Evolutionary conservation across 1,140 invertebrate species (phyloP).

Genomic region (Tetramorium alpestre): DNA sequence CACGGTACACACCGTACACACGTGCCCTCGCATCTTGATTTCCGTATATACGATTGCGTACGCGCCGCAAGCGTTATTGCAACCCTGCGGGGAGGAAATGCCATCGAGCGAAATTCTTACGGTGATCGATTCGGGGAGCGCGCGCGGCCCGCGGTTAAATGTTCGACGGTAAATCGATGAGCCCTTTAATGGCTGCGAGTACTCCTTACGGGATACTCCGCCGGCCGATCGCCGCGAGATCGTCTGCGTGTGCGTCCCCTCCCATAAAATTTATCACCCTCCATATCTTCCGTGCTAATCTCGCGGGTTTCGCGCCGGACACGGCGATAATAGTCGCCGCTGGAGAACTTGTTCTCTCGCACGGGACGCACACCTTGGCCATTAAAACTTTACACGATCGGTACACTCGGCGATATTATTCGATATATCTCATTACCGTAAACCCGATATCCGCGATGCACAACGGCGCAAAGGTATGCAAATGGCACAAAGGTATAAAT

Average conservation of each 20-base stretch:
- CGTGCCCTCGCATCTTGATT: constrained; percentile 47
- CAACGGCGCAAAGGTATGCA: neutral
- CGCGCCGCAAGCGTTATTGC: constrained; percentile 39
- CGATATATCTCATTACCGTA: constrained; percentile 5
- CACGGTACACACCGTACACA: constrained; percentile 2
- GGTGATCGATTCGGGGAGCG: neutral
- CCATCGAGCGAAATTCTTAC: constrained; percentile 30
- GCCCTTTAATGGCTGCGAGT: constrained; percentile 6
- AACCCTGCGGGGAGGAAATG: neutral
- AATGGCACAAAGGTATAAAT: neutral
- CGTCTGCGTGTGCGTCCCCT: neutral
- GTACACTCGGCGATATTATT: neutral
- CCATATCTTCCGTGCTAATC: neutral
- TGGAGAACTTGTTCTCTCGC: neutral
- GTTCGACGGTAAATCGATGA: neutral
- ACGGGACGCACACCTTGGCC: neutral
- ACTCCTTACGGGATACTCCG: neutral
- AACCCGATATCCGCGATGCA: neutral
- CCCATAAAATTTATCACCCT: neutral
- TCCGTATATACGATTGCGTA: constrained; percentile 13
- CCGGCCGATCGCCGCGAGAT: neutral
- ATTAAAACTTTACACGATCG: constrained; percentile 37
- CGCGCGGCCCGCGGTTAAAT: neutral
- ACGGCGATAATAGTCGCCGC: constrained; percentile 1
- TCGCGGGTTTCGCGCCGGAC: neutral